Conservation (phyloP, 30 jellyfish, hydroid and myxozoan species). For the Nemopilema nomurai region DNA sequence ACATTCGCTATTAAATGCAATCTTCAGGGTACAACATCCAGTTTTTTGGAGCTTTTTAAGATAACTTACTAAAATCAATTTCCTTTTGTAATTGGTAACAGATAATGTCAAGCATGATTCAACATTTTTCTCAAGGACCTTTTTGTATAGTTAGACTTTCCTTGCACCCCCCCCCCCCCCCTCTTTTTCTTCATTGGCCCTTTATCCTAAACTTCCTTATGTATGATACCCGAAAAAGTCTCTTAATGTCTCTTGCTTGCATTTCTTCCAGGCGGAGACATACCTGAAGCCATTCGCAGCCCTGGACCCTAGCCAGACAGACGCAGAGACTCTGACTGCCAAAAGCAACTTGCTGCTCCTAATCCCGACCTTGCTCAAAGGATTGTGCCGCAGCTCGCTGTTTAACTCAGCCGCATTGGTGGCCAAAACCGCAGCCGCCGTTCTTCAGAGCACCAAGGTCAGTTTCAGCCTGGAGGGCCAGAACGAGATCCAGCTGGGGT, state of each 20-base stretch:
- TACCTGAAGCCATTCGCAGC: constrained; percentile 10
- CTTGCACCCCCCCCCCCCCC: too few relatives aligned
- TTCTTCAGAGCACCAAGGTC: constrained; percentile 16
- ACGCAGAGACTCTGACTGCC: constrained; percentile 28
- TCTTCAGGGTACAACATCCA: too few relatives aligned
- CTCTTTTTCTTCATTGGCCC: neutral
- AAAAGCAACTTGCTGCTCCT: constrained; percentile 5
- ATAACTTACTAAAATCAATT: too few relatives aligned
- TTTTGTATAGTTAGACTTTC: too few relatives aligned
- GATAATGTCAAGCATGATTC: too few relatives aligned
- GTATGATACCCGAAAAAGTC: neutral
- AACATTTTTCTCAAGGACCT: too few relatives aligned
- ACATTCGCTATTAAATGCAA: too few relatives aligned
- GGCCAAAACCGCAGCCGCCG: constrained; percentile 55
- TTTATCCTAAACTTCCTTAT: neutral
- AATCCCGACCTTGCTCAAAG: neutral
- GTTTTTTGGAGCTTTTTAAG: too few relatives aligned
- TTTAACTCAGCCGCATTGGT: constrained; percentile 29
- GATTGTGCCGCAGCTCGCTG: constrained; percentile 45
- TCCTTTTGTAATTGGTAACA: too few relatives aligned
- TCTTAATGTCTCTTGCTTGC: neutral
- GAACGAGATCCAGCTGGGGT: constrained; percentile 44
- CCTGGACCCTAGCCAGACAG: constrained; percentile 44
- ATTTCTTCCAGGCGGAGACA: constrained; percentile 26
- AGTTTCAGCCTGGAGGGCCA: constrained; percentile 7